Conservation (phyloP, 2,888 invertebrate species). For the Clostera curtula region DNA sequence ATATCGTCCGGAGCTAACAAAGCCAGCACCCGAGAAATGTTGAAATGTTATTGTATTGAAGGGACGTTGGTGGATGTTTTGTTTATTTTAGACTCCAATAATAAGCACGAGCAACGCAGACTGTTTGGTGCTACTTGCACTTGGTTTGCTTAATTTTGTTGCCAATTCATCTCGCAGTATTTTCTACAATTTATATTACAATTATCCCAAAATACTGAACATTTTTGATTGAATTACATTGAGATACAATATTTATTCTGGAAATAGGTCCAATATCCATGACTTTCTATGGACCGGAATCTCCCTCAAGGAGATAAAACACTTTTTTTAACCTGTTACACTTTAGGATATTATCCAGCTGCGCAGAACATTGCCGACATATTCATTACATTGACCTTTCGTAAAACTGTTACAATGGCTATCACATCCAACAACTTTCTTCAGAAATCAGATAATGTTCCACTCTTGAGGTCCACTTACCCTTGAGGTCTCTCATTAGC, state of each 20-base stretch:
- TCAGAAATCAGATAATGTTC: too few relatives aligned
- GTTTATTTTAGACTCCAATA: slow-evolving; percentile 29
- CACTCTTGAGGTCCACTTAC: too few relatives aligned
- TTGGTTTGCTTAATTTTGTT: slow-evolving; percentile 3
- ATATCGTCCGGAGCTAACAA: too few relatives aligned
- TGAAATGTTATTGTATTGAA: slow-evolving; percentile 17
- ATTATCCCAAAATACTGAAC: background rate
- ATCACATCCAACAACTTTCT: too few relatives aligned
- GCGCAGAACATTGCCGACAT: too few relatives aligned
- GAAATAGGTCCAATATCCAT: background rate
- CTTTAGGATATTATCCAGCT: too few relatives aligned
- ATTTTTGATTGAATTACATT: background rate
- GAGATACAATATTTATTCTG: background rate
- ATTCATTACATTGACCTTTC: too few relatives aligned
- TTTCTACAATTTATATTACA: background rate
- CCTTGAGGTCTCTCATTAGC: slow-evolving; percentile 56
- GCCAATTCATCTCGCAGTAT: background rate
- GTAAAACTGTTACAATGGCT: too few relatives aligned
- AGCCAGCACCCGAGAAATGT: background rate
- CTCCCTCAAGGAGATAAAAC: too few relatives aligned
- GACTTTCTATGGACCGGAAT: too few relatives aligned
- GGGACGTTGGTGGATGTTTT: slow-evolving; percentile 15
- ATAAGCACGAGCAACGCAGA: slow-evolving; percentile 22
- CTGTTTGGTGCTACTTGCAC: slow-evolving; percentile 18
- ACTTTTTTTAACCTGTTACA: too few relatives aligned